A percentile compares a stretch with the other conserved stretches of the same genome.
phyloP scores from a whole-genome alignment of 2,113 vertebrate genomes.

The Eleginops maclovinus region DNA sequence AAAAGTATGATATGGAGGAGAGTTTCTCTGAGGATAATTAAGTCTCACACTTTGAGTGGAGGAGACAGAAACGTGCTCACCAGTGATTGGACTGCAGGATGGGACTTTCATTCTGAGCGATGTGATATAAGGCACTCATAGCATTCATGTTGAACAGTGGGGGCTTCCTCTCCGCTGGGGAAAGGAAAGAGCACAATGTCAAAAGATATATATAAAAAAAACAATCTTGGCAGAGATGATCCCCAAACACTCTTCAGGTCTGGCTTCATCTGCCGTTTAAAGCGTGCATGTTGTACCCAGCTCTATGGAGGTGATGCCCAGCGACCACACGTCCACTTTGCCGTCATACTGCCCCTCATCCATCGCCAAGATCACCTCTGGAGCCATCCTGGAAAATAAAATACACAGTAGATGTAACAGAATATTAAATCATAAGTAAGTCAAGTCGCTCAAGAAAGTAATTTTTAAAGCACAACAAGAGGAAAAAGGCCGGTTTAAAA shows the following conservation, averaged over 20 bases:
- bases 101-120: slow-evolving; percentile 95
- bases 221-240: no score
- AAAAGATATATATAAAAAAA: no score
- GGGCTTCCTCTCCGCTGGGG: slow-evolving; percentile 92
- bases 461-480: no score
- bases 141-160: slow-evolving; percentile 96
- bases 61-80: slow-evolving; percentile 74
- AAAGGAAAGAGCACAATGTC: neutral
- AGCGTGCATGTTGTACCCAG: slow-evolving; percentile 80
- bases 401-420: neutral
- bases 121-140: slow-evolving; percentile 98
- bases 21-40: neutral
- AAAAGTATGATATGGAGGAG: neutral
- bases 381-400: slow-evolving; percentile 88
- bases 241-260: fast-evolving
- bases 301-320: slow-evolving; percentile 94
- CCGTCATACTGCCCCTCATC: slow-evolving; percentile 95
- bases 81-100: slow-evolving; percentile 93
- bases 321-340: slow-evolving; percentile 95
- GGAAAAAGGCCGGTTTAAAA: no score
- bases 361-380: slow-evolving; percentile 94
- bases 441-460: no score
- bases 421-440: no score
- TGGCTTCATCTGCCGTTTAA: neutral
- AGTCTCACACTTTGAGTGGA: neutral